These are phyloP conservation scores for Pica pica DNA, from an alignment of 2,113 vertebrate species.

Conservation along the genomic window DNA sequence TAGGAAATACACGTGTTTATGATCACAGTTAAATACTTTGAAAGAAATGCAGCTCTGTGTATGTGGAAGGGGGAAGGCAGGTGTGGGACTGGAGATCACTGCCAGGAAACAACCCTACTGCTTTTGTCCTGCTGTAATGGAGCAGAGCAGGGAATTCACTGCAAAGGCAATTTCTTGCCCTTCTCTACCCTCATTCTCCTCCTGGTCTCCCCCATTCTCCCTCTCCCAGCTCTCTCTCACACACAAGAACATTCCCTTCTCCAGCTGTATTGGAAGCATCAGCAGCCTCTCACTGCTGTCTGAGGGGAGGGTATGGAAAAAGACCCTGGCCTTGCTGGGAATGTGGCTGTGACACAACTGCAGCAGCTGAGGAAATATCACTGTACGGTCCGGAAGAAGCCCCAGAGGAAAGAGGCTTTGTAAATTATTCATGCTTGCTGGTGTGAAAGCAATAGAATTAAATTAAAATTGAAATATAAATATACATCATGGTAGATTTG, in stretches of 20 bases:
- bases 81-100: not conserved
- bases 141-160: not conserved
- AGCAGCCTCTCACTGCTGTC: not conserved
- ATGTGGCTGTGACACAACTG: not conserved
- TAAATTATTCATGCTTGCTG: constrained; percentile 45
- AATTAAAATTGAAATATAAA: constrained; percentile 55
- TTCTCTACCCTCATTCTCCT: not conserved
- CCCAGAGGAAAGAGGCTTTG: not conserved
- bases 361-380: not conserved
- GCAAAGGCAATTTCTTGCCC: not conserved
- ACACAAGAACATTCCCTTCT: not conserved
- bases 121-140: not conserved
- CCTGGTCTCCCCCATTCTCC: not conserved
- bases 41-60: not conserved
- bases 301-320: not conserved
- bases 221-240: not conserved
- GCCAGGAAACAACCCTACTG: not conserved
- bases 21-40: not conserved
- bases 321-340: not conserved
- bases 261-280: not conserved
- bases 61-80: not conserved
- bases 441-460: constrained; percentile 44
- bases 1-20: not conserved
- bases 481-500: constrained; percentile 18
- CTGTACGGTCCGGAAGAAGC: not conserved